A percentile compares a stretch with the other conserved stretches of the same genome.
These are phyloP conservation scores for Helicoverpa assulta DNA, from an alignment of 2,888 invertebrate genomes.

Conservation along the genomic window DNA sequence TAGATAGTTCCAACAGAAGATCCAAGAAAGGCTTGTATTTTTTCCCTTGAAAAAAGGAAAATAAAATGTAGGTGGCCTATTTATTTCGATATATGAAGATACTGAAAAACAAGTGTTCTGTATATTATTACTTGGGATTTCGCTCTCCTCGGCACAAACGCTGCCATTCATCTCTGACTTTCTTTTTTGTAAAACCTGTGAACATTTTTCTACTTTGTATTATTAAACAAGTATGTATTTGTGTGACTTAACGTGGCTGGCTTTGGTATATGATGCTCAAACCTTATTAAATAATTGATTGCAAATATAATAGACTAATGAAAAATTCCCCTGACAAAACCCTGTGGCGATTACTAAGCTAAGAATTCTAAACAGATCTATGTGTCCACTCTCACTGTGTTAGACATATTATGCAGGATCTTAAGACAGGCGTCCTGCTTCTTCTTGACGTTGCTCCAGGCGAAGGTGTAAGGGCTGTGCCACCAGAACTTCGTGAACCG, in stretches of 20 bases:
- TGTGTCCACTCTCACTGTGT: slow-evolving; percentile 67
- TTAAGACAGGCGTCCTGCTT: slow-evolving; percentile 76
- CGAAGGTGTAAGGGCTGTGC: slow-evolving; percentile 73
- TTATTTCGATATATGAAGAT: neutral
- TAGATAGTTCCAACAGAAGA: slow-evolving; percentile 85
- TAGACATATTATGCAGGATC: slow-evolving; percentile 78
- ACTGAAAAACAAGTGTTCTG: neutral
- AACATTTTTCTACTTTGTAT: slow-evolving; percentile 4
- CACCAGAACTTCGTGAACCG: slow-evolving; percentile 80
- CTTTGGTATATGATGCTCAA: too few species aligned
- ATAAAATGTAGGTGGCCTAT: neutral
- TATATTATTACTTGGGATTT: slow-evolving; percentile 63
- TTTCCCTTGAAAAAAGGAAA: slow-evolving; percentile 61
- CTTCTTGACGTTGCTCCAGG: slow-evolving; percentile 73
- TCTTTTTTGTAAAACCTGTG: slow-evolving; percentile 75
- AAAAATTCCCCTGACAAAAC: neutral
- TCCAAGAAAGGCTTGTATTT: slow-evolving; percentile 89
- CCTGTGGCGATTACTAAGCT: neutral
- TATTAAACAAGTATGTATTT: too few species aligned
- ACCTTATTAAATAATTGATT: too few species aligned
- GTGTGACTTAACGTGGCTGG: too few species aligned
- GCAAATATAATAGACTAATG: neutral
- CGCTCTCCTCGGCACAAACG: slow-evolving; percentile 60
- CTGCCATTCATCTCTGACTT: slow-evolving; percentile 72
- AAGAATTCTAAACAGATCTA: neutral